A percentile compares a stretch with the other conserved stretches of the same genome.
These are phyloP conservation scores for Trichopoda pennipes DNA, from an alignment of 2,888 invertebrate species.

Conservation along the genomic window DNA sequence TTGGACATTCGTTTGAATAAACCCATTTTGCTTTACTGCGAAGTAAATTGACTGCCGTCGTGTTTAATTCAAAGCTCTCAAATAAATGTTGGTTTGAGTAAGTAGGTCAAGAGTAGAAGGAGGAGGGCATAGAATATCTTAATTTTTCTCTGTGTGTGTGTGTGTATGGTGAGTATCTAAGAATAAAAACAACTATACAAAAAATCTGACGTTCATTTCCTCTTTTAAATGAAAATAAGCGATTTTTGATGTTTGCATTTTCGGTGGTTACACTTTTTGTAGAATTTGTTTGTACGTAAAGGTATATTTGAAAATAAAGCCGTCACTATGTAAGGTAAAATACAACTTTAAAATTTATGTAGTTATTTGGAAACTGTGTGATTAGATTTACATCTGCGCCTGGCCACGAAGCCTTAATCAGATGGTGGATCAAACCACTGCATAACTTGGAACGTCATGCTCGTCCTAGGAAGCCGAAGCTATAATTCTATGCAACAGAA, in stretches of 20 bases:
- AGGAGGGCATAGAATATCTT: neutral
- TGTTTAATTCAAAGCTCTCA: conserved; percentile 52
- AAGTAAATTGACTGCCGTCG: conserved; percentile 12
- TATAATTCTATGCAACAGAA: no score
- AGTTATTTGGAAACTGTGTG: no score
- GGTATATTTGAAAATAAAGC: no score
- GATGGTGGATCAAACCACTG: no score
- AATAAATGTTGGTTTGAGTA: conserved; percentile 50
- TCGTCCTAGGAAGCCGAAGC: no score
- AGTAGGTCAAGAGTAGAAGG: conserved; percentile 57
- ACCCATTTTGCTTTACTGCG: conserved; percentile 27
- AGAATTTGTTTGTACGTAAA: no score
- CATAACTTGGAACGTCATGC: no score
- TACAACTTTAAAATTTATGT: no score
- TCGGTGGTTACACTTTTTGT: no score
- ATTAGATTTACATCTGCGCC: no score
- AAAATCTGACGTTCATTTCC: conserved; percentile 11
- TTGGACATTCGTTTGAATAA: conserved; percentile 22
- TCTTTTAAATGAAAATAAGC: conserved; percentile 6
- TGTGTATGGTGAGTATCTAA: neutral
- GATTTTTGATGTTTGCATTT: neutral
- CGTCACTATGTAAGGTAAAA: no score
- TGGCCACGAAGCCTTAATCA: no score
- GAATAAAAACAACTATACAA: neutral
- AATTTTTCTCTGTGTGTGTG: neutral